Conservation (phyloP, 2,113 vertebrate species). For the Ctenodactylus gundi region DNA sequence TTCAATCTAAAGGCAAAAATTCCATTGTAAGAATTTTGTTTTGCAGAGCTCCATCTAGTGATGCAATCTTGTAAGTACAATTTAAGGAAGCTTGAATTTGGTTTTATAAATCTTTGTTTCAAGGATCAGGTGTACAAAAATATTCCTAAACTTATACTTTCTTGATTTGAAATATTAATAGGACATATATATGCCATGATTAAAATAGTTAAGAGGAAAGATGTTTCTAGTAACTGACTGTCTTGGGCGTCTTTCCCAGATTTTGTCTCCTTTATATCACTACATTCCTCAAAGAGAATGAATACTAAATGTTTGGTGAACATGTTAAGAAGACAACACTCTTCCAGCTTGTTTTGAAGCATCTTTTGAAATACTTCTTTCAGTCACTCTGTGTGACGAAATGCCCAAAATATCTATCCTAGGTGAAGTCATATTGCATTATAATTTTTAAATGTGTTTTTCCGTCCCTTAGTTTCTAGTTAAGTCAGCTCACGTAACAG, state of each 20-base stretch:
- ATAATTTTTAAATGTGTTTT: neutral
- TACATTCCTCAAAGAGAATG: neutral
- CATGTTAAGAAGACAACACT: neutral
- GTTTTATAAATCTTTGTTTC: neutral
- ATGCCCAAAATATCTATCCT: neutral
- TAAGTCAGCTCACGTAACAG: neutral
- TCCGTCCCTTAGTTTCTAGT: neutral
- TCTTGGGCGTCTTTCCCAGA: neutral
- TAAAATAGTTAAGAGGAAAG: neutral
- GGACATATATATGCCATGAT: neutral
- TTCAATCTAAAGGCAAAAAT: neutral
- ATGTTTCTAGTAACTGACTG: neutral
- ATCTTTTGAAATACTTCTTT: neutral
- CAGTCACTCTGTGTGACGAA: neutral
- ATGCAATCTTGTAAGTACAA: neutral
- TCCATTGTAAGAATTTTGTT: constrained; percentile 12
- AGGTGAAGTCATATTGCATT: neutral
- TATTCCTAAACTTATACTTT: neutral
- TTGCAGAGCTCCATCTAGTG: constrained; percentile 67
- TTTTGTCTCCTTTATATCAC: neutral
- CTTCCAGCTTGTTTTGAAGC: neutral
- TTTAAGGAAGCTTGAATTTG: neutral
- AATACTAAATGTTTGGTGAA: neutral
- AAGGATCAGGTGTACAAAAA: neutral
- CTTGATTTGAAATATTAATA: neutral